Conservation (phyloP, 2,113 vertebrate genomes). For the Andinoacara biseriatus region DNA sequence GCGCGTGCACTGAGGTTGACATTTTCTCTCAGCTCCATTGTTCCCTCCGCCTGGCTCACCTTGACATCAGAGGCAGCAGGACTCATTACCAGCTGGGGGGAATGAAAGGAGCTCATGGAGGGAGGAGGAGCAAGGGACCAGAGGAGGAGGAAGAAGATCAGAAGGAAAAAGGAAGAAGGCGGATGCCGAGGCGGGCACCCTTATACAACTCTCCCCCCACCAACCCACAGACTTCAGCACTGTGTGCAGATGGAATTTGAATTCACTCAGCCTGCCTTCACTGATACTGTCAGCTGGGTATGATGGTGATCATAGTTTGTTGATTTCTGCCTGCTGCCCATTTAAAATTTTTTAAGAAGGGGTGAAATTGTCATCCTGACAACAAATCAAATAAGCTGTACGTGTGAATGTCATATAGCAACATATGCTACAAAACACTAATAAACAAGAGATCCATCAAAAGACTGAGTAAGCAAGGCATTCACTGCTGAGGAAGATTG, state of each 20-base stretch:
- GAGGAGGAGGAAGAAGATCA: conserved; percentile 48
- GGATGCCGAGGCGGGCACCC: conserved; percentile 50
- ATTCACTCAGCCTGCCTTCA: conserved; percentile 20
- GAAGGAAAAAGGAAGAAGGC: conserved; percentile 56
- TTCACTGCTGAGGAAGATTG: conserved; percentile 19
- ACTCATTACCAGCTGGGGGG: conserved; percentile 78
- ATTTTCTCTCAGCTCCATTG: conserved; percentile 79
- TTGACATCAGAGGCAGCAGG: conserved; percentile 79
- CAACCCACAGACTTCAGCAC: conserved; percentile 1
- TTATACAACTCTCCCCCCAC: conserved; percentile 16
- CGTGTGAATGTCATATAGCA: conserved; percentile 19
- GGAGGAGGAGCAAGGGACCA: conserved; percentile 48
- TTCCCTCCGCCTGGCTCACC: conserved; percentile 77
- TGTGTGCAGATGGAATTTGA: conserved; percentile 39
- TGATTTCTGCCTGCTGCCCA: conserved; percentile 25
- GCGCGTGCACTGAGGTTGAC: conserved; percentile 61
- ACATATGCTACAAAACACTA: conserved; percentile 37
- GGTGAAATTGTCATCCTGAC: conserved; percentile 12
- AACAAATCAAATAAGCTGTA: conserved; percentile 33
- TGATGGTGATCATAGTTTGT: conserved; percentile 13
- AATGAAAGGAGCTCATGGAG: conserved; percentile 72
- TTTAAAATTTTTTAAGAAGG: not conserved
- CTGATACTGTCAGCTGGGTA: conserved; percentile 8
- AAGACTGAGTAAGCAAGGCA: conserved; percentile 2
- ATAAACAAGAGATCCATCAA: conserved; percentile 46